phyloP scores from a whole-genome alignment of 2,797 vertebrate genomes.

The Hypotaenidia philippensis region DNA sequence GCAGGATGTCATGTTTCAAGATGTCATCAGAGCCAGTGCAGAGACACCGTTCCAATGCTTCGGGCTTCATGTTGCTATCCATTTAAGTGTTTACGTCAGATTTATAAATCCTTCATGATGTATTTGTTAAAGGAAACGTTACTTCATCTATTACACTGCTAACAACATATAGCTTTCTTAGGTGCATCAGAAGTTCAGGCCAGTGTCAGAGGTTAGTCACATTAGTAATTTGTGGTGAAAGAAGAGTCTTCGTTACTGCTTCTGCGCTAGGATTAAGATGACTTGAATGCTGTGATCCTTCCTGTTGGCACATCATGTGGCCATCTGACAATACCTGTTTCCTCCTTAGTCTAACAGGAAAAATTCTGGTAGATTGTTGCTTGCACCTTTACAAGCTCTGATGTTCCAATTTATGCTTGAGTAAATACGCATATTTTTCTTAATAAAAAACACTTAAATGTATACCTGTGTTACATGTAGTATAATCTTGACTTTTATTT shows the following conservation, averaged over 20 bases:
- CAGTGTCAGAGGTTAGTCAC: background rate
- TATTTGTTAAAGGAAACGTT: background rate
- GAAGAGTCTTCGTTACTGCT: constrained; percentile 28
- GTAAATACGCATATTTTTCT: background rate
- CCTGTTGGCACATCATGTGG: constrained; percentile 10
- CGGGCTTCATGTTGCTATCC: background rate
- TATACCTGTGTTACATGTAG: background rate
- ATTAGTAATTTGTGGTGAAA: constrained; percentile 28
- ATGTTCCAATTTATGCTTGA: background rate
- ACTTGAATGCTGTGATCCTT: constrained; percentile 47
- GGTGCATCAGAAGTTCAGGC: background rate
- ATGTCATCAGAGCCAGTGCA: background rate
- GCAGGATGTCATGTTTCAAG: background rate
- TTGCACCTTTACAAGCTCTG: background rate
- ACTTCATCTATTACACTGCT: background rate
- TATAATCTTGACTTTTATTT: background rate
- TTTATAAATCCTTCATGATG: background rate
- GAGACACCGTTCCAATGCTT: background rate
- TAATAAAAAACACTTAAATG: background rate
- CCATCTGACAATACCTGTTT: constrained; percentile 29
- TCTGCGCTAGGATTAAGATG: constrained; percentile 11
- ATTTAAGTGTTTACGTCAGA: background rate
- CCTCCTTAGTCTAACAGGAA: background rate
- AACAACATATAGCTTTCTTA: background rate
- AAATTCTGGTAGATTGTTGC: background rate